These are phyloP conservation scores for Manis crassicaudata DNA, from an alignment of 2,797 vertebrate species.

Conservation along the genomic window DNA sequence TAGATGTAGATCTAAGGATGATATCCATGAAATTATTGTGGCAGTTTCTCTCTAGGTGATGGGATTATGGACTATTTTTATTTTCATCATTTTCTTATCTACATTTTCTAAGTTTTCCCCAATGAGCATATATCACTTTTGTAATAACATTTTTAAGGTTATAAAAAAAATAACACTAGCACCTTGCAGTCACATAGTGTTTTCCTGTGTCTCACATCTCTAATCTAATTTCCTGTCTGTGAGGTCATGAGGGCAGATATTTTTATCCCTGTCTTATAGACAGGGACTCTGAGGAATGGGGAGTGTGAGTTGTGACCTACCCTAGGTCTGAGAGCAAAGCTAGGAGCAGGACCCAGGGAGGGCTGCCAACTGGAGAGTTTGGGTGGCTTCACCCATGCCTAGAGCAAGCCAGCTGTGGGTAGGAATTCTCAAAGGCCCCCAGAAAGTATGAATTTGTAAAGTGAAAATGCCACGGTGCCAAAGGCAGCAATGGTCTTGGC, in stretches of 20 bases:
- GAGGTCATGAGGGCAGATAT: slow-evolving; percentile 57
- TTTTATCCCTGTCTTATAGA: slow-evolving; percentile 50
- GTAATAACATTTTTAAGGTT: slow-evolving; percentile 58
- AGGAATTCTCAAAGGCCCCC: background rate
- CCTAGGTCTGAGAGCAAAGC: background rate
- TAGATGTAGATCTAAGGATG: slow-evolving; percentile 11
- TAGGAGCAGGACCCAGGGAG: background rate
- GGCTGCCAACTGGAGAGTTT: background rate
- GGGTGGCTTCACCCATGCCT: background rate
- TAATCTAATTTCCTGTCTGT: slow-evolving; percentile 57
- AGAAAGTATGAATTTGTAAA: background rate
- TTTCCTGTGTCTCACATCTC: slow-evolving; percentile 48
- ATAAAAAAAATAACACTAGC: background rate
- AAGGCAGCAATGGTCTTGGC: background rate
- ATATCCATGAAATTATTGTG: background rate
- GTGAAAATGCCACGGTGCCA: background rate
- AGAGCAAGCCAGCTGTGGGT: background rate
- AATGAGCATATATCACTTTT: slow-evolving; percentile 21
- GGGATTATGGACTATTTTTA: slow-evolving; percentile 32
- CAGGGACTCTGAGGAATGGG: background rate
- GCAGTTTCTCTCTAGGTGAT: background rate
- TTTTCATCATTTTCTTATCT: slow-evolving; percentile 65
- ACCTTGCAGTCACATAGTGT: slow-evolving; percentile 40
- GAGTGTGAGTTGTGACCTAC: background rate
- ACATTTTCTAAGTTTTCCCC: slow-evolving; percentile 44